Conservation (phyloP, 1,140 invertebrate species). For the Berghia stephanieae region DNA sequence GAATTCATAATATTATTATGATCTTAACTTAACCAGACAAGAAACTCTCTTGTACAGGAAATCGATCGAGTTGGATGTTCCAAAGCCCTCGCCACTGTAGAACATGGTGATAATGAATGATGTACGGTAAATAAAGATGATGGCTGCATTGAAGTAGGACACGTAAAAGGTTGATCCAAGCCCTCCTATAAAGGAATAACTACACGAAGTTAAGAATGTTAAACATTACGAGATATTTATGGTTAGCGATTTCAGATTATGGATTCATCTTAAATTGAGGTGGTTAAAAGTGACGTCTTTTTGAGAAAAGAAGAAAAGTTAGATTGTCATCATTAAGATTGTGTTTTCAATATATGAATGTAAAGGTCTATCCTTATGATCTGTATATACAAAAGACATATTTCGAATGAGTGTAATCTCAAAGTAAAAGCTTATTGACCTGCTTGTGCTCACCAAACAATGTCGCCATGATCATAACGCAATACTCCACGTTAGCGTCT, state of each 20-base stretch:
- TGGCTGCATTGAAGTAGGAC: slow-evolving; percentile 66
- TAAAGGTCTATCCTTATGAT: too few relatives aligned
- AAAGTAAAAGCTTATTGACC: too few relatives aligned
- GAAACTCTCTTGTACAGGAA: slow-evolving; percentile 49
- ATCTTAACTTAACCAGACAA: slow-evolving; percentile 47
- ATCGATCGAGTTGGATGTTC: slow-evolving; percentile 39
- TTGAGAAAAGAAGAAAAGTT: not conserved
- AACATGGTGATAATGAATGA: slow-evolving; percentile 44
- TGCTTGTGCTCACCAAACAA: slow-evolving; percentile 53
- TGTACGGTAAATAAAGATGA: slow-evolving; percentile 59
- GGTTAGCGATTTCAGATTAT: too few relatives aligned
- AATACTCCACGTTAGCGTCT: slow-evolving; percentile 53
- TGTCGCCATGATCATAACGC: slow-evolving; percentile 52
- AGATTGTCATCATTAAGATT: not conserved
- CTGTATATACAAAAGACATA: too few relatives aligned
- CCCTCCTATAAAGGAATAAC: slow-evolving; percentile 66
- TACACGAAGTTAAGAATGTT: too few relatives aligned
- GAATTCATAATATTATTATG: too few relatives aligned
- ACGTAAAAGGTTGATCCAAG: slow-evolving; percentile 67
- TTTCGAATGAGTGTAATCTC: too few relatives aligned
- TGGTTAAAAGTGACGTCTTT: not conserved
- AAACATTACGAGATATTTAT: too few relatives aligned
- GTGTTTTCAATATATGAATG: not conserved
- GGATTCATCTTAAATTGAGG: too few relatives aligned
- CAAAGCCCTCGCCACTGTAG: slow-evolving; percentile 24